Conservation (phyloP, 2,888 invertebrate genomes). For the Drosophila suboccidentalis region DNA sequence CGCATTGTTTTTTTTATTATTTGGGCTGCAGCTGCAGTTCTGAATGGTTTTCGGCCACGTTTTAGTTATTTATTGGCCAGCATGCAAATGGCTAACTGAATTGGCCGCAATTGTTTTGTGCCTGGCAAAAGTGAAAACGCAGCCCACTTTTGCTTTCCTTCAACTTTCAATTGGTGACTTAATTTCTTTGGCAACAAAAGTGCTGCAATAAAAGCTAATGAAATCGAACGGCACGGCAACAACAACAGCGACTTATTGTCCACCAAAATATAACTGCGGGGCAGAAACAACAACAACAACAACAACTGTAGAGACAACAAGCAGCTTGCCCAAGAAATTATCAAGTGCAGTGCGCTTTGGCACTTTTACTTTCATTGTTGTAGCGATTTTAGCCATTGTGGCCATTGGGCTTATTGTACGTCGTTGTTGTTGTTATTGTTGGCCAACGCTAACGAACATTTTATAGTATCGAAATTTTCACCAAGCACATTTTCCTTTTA, state of each 20-base stretch:
- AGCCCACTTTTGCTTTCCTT: conserved; percentile 71
- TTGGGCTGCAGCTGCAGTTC: conserved; percentile 45
- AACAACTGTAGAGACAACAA: conserved; percentile 32
- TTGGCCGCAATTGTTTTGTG: conserved; percentile 56
- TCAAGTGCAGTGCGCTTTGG: conserved; percentile 76
- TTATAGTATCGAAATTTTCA: conserved; percentile 60
- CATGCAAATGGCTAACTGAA: conserved; percentile 44
- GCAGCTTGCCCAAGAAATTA: conserved; percentile 72
- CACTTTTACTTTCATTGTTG: conserved; percentile 75
- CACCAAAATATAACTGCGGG: conserved; percentile 41
- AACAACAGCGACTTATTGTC: conserved; percentile 59
- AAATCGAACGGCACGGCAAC: conserved; percentile 70
- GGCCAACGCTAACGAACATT: conserved; percentile 59
- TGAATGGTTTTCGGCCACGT: conserved; percentile 46
- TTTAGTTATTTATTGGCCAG: conserved; percentile 56
- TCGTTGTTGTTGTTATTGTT: conserved; percentile 15
- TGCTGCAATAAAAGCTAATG: conserved; percentile 79
- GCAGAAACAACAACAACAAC: conserved; percentile 22
- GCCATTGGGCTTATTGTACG: conserved; percentile 41
- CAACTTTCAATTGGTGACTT: conserved; percentile 80
- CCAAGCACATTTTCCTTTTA: conserved; percentile 63
- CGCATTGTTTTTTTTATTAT: conserved; percentile 3
- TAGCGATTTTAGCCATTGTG: conserved; percentile 51
- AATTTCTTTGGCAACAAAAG: conserved; percentile 72
- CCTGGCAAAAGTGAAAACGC: conserved; percentile 71